These are phyloP conservation scores for Anolis sagrei DNA, from an alignment of 2,113 vertebrate species.

Conservation along the genomic window DNA sequence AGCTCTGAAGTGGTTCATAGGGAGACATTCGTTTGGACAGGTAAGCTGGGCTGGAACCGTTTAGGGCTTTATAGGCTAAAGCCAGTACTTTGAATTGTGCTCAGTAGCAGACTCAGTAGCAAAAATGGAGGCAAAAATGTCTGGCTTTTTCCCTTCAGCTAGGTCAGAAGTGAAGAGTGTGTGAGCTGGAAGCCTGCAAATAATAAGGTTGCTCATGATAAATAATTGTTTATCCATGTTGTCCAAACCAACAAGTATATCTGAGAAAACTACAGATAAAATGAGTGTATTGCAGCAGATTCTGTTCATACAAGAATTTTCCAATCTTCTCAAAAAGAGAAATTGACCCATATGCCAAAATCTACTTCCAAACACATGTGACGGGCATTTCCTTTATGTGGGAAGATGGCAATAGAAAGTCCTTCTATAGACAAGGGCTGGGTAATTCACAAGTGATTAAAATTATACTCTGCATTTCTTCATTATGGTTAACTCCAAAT, in stretches of 20 bases:
- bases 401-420: background rate
- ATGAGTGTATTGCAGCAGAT: background rate
- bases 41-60: no score
- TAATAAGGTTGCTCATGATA: background rate
- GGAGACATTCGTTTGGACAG: no score
- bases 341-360: background rate
- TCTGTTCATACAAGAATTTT: no score
- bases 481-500: conserved; percentile 64
- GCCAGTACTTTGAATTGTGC: no score
- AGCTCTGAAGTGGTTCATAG: no score
- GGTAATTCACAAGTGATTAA: conserved; percentile 48
- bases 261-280: background rate
- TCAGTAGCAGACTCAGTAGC: no score
- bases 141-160: no score
- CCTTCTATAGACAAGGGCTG: no score
- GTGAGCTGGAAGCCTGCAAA: background rate
- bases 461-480: conserved; percentile 61
- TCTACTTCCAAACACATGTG: background rate
- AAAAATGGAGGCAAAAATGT: no score
- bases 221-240: background rate
- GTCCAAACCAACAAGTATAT: background rate
- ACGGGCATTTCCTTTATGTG: background rate
- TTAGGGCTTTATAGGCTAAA: no score
- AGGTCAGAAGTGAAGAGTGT: background rate
- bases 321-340: background rate